phyloP scores from a whole-genome alignment of 2,888 invertebrate species.

The Graphium colonna region DNA sequence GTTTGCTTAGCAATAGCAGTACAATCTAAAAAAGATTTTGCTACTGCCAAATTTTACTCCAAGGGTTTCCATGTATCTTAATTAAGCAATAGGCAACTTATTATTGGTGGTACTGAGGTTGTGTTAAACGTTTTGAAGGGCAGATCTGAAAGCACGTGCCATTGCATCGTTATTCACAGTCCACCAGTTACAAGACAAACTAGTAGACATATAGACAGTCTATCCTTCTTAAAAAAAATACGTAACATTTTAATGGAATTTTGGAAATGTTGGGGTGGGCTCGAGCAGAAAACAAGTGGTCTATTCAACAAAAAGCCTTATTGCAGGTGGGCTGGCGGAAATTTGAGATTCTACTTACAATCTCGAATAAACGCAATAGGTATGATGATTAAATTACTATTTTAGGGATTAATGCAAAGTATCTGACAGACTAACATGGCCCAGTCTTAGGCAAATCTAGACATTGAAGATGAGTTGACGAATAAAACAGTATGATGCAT shows the following conservation, averaged over 20 bases:
- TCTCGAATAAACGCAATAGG: no score
- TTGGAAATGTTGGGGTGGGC: constrained; percentile 32
- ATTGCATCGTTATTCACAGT: constrained; percentile 22
- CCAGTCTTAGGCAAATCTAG: no score
- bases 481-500: no score
- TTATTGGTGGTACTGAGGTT: constrained; percentile 6
- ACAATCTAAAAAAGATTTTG: no score
- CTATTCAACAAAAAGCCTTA: neutral
- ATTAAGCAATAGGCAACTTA: constrained; percentile 19
- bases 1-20: no score
- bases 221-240: constrained; percentile 20
- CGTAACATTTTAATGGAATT: constrained; percentile 24
- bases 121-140: constrained; percentile 11
- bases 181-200: constrained; percentile 9
- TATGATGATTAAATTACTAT: no score
- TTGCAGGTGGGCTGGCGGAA: constrained; percentile 14
- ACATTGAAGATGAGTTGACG: no score
- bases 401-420: no score
- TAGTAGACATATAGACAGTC: constrained; percentile 27
- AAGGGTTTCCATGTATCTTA: no score
- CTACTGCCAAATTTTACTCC: no score
- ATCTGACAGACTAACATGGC: no score
- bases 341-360: no score
- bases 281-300: constrained; percentile 2
- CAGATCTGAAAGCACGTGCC: constrained; percentile 21